A percentile compares a stretch with the other conserved stretches of the same genome.
phyloP scores from a whole-genome alignment of 2,888 invertebrate genomes.

The Hemicrepidius hirtus region DNA sequence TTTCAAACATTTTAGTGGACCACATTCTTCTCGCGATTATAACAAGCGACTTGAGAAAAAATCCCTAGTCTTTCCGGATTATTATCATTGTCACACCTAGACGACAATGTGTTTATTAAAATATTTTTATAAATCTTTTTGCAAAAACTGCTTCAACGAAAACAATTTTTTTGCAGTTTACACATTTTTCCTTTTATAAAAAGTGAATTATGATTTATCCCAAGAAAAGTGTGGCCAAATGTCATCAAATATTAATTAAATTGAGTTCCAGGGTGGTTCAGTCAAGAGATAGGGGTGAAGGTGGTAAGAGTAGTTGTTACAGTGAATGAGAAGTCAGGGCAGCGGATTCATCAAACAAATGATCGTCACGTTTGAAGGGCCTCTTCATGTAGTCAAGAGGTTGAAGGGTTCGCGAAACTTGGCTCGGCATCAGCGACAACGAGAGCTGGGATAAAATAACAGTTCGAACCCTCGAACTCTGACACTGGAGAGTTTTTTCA shows the following conservation, averaged over 20 bases:
- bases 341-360: constrained; percentile 68
- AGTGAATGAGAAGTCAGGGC: constrained; percentile 63
- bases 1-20: constrained; percentile 36
- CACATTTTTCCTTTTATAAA: background rate
- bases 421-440: constrained; percentile 57
- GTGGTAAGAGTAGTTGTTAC: constrained; percentile 33
- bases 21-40: constrained; percentile 38
- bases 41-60: background rate
- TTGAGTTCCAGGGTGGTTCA: background rate
- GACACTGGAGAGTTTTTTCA: constrained; percentile 6
- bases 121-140: too few relatives aligned
- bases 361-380: constrained; percentile 68
- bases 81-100: background rate
- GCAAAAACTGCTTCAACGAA: too few relatives aligned
- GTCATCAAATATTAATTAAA: constrained; percentile 31
- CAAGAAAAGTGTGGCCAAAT: constrained; percentile 1
- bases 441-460: constrained; percentile 62
- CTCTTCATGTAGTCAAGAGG: constrained; percentile 68
- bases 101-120: background rate
- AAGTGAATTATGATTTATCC: background rate
- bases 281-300: constrained; percentile 46
- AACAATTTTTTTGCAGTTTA: too few relatives aligned
- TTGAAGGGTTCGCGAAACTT: constrained; percentile 63
- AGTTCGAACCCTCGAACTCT: constrained; percentile 43
- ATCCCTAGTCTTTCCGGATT: background rate